Evolutionary conservation across 1,140 invertebrate species (phyloP).

Genomic region (Nautilus pompilius): DNA sequence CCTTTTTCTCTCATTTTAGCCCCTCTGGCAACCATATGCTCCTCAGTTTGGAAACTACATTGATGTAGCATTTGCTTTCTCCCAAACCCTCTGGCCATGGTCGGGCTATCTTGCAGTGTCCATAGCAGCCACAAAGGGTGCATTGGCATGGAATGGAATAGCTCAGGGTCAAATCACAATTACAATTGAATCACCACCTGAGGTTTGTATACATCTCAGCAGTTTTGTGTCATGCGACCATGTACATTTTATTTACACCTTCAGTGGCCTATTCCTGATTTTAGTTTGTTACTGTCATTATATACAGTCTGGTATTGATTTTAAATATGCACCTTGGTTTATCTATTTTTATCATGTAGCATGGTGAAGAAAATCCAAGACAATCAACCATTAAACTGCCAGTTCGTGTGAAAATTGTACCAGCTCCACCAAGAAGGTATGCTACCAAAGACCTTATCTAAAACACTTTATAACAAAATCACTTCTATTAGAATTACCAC

Average conservation of each 20-base stretch:
- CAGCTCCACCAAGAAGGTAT: constrained; percentile 67
- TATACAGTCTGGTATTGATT: not conserved
- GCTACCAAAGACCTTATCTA: too few relatives aligned
- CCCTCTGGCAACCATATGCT: constrained; percentile 84
- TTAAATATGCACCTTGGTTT: not conserved
- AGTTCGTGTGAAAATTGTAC: constrained; percentile 70
- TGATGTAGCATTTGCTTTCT: constrained; percentile 63
- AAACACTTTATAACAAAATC: too few relatives aligned
- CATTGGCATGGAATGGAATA: constrained; percentile 73
- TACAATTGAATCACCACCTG: constrained; percentile 76
- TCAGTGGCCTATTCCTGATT: not conserved
- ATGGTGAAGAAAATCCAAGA: constrained; percentile 56
- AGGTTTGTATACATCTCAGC: constrained; percentile 64
- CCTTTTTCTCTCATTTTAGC: constrained; percentile 46
- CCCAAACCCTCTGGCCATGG: constrained; percentile 92
- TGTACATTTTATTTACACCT: too few relatives aligned
- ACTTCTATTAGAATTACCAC: too few relatives aligned
- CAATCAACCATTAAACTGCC: constrained; percentile 76
- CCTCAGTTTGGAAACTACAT: constrained; percentile 66
- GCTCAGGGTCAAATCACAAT: constrained; percentile 81
- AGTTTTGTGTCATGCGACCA: too few relatives aligned
- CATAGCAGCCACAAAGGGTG: constrained; percentile 66
- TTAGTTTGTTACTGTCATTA: not conserved
- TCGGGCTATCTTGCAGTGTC: constrained; percentile 88
- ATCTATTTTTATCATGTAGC: constrained; percentile 24